phyloP scores from a whole-genome alignment of 1,140 invertebrate genomes.

The Pogonomyrmex californicus region DNA sequence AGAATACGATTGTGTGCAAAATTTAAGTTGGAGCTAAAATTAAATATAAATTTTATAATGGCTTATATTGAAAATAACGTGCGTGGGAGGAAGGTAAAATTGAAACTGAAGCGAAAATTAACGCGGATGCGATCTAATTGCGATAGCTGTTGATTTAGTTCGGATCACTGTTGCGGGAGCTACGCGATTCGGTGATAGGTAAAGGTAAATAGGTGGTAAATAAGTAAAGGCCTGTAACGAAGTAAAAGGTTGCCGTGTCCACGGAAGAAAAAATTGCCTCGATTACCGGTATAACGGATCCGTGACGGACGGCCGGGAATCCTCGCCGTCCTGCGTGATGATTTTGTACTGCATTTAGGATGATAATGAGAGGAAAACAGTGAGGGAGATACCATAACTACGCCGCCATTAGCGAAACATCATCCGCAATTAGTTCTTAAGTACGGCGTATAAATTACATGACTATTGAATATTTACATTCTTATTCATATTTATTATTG shows the following conservation, averaged over 20 bases:
- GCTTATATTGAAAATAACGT: neutral
- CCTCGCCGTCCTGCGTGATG: slow-evolving; percentile 28
- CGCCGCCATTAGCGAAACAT: slow-evolving; percentile 47
- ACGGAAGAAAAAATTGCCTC: slow-evolving; percentile 45
- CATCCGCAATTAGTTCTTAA: slow-evolving; percentile 39
- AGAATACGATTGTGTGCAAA: neutral
- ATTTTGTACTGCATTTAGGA: slow-evolving; percentile 61
- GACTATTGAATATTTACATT: slow-evolving; percentile 56
- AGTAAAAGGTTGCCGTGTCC: slow-evolving; percentile 54
- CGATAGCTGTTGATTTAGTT: slow-evolving; percentile 31
- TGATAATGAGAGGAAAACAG: slow-evolving; percentile 54
- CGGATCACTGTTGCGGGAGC: neutral
- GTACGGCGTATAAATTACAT: slow-evolving; percentile 43
- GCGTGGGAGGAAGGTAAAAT: neutral
- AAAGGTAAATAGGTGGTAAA: slow-evolving; percentile 57
- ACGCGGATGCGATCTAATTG: slow-evolving; percentile 7
- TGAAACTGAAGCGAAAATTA: neutral
- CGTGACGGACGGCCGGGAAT: slow-evolving; percentile 51
- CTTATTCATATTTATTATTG: slow-evolving; percentile 53
- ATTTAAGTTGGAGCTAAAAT: neutral
- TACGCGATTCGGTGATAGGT: slow-evolving; percentile 27
- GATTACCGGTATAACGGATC: slow-evolving; percentile 56
- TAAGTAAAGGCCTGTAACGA: slow-evolving; percentile 53
- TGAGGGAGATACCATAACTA: neutral
- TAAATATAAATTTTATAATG: neutral